These are phyloP conservation scores for Melanotaenia maccullochi DNA, from an alignment of 2,797 vertebrate genomes.

Conservation along the genomic window DNA sequence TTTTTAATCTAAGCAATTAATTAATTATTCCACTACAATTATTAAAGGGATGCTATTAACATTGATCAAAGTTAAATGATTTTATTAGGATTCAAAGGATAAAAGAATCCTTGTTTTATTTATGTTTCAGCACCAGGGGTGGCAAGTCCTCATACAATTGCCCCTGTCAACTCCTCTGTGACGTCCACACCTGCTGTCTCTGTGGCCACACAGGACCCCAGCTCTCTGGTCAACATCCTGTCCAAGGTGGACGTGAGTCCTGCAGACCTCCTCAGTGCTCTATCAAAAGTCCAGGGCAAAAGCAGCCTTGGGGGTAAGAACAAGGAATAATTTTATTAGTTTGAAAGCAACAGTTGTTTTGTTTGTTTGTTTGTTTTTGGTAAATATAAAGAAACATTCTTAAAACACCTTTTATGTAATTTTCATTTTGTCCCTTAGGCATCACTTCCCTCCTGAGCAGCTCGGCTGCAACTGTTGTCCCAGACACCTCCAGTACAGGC, in stretches of 20 bases:
- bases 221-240: conserved; percentile 89
- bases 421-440: conserved; percentile 77
- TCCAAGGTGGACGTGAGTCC: conserved; percentile 94
- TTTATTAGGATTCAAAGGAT: background rate
- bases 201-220: conserved; percentile 73
- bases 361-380: too few species aligned
- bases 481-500: conserved; percentile 57
- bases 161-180: conserved; percentile 41
- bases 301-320: conserved; percentile 87
- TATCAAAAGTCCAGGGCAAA: conserved; percentile 89
- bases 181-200: conserved; percentile 71
- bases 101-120: conserved; percentile 4
- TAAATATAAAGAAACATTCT: background rate
- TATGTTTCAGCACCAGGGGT: conserved; percentile 44
- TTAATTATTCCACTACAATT: too few species aligned
- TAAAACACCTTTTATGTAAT: conserved; percentile 12
- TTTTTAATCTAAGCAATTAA: too few species aligned
- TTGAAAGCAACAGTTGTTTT: background rate
- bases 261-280: conserved; percentile 89
- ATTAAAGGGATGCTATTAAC: too few species aligned
- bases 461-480: conserved; percentile 78
- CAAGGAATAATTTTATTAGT: background rate
- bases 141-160: conserved; percentile 72
- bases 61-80: too few species aligned
- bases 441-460: conserved; percentile 88